A percentile compares a stretch with the other conserved stretches of the same genome.
phyloP scores from a whole-genome alignment of 2,888 invertebrate species.

The Mayetiola destructor region DNA sequence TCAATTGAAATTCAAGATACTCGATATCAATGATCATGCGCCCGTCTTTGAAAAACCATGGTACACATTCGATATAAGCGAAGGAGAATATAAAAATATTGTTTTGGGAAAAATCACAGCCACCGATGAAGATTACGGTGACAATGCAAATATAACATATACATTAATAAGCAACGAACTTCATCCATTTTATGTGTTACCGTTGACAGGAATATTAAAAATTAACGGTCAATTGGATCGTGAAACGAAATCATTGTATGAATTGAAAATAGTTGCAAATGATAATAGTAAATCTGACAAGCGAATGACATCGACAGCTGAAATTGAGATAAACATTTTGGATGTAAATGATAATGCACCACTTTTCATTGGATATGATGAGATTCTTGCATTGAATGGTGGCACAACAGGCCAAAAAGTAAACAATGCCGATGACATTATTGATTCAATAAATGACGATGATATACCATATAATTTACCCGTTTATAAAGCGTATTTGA shows the following conservation, averaged over 20 bases:
- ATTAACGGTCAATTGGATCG: slow-evolving; percentile 65
- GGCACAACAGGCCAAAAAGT: slow-evolving; percentile 15
- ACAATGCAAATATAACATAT: slow-evolving; percentile 65
- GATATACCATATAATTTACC: slow-evolving; percentile 37
- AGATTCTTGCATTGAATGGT: slow-evolving; percentile 25
- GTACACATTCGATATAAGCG: slow-evolving; percentile 69
- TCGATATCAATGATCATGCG: slow-evolving; percentile 70
- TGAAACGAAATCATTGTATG: slow-evolving; percentile 53
- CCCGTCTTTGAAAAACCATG: slow-evolving; percentile 69
- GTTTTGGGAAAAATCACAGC: slow-evolving; percentile 65
- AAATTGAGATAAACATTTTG: slow-evolving; percentile 64
- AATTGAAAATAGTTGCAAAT: slow-evolving; percentile 54
- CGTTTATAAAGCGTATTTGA: slow-evolving; percentile 58
- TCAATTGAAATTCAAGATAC: slow-evolving; percentile 49
- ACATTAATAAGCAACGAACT: slow-evolving; percentile 40
- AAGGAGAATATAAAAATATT: slow-evolving; percentile 56
- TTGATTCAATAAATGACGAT: slow-evolving; percentile 23
- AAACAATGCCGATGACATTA: slow-evolving; percentile 35
- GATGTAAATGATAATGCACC: slow-evolving; percentile 78
- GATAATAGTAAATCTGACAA: slow-evolving; percentile 51
- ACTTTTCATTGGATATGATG: slow-evolving; percentile 62
- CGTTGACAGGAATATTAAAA: slow-evolving; percentile 50
- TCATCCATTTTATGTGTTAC: slow-evolving; percentile 56
- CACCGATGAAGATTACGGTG: slow-evolving; percentile 63
- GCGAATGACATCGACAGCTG: slow-evolving; percentile 54